Evolutionary conservation across 2,797 vertebrate genomes (phyloP), one percentile per base, ranked within the genome.

Genomic region (Remorina albescens): DNA sequence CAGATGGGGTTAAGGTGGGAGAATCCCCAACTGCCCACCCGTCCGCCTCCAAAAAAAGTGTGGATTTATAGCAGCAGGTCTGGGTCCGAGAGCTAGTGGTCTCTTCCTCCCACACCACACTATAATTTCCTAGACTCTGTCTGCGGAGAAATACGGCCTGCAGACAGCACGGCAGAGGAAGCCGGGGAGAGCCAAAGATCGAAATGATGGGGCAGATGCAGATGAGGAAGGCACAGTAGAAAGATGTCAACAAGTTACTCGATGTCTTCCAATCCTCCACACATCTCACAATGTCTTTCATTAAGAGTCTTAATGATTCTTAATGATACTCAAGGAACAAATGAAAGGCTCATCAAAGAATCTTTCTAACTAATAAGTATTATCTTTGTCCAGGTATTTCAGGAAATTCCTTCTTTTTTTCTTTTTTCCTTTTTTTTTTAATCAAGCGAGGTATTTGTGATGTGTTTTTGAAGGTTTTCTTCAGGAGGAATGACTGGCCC

Each of bases 41-140:
- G 1, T 8, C 5, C 12, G 1, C 37, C 16, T 34, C 25, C 19
- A 44, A 11, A 49, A 10, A 66, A 80, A 76, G 78, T 58, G 39
- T 69, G 73, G 74, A 88, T 92, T 91, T 91, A 89, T 80, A 78
- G 77, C 82, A 65, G 51, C 65, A 19, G 64, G 85, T 87, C 67
- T 83, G 79, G 82, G 84, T 90, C 74, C 73, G 42, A 64, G 81
- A 76, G 72, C 69, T 16, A 21, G 64, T 39, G 71, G 70, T 63
- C 65, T 84, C 70, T 60, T 41, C 86, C 88, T 81, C 83, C 81
- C 65, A 81, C 79, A 46, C 67, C 30, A 25, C 74, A 15, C 80
- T 82, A 75, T 88, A 44, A 89, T 88, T 93, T 92, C 89, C 90
- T 80, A 80, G 76, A 78, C 41, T 84, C 79, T 73, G 84, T 89